These are phyloP conservation scores for Drosophila sordidapex DNA, from an alignment of 2,888 invertebrate species.

Conservation along the genomic window DNA sequence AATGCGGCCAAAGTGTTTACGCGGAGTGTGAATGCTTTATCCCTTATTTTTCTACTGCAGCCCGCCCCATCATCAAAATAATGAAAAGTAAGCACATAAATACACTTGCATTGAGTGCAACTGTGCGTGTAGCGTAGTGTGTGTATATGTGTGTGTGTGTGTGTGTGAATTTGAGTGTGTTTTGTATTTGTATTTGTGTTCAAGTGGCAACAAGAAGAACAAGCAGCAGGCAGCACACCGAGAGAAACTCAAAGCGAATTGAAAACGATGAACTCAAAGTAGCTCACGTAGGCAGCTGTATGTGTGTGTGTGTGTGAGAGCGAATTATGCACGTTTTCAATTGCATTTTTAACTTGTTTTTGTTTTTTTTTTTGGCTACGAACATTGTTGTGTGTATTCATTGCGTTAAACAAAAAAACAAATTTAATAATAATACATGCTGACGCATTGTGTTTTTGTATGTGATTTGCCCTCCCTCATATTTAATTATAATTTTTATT, in stretches of 20 bases:
- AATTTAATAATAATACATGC: slow-evolving; percentile 16
- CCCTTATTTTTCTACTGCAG: slow-evolving; percentile 26
- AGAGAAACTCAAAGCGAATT: slow-evolving; percentile 80
- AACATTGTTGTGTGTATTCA: slow-evolving; percentile 28
- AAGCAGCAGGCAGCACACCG: slow-evolving; percentile 39
- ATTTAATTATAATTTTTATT: slow-evolving; percentile 16
- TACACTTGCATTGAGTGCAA: slow-evolving; percentile 42
- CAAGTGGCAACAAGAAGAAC: slow-evolving; percentile 40
- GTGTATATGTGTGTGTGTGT: slow-evolving; percentile 23
- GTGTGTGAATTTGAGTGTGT: slow-evolving; percentile 45
- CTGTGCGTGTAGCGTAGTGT: slow-evolving; percentile 9
- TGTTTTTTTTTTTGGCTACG: slow-evolving; percentile 52
- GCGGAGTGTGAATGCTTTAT: slow-evolving; percentile 53
- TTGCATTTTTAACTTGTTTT: slow-evolving; percentile 72
- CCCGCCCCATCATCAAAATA: slow-evolving; percentile 39
- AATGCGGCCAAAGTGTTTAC: slow-evolving; percentile 53
- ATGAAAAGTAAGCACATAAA: slow-evolving; percentile 67
- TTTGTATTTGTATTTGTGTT: slow-evolving; percentile 30
- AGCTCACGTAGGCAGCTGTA: slow-evolving; percentile 62
- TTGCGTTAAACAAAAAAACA: slow-evolving; percentile 28
- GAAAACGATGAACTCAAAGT: slow-evolving; percentile 81
- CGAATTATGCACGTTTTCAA: slow-evolving; percentile 50
- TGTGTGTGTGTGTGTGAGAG: slow-evolving; percentile 25
- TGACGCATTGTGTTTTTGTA: slow-evolving; percentile 14
- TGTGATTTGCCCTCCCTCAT: slow-evolving; percentile 4